Conservation (phyloP, 2,797 vertebrate species). For the Margarornis squamiger region DNA sequence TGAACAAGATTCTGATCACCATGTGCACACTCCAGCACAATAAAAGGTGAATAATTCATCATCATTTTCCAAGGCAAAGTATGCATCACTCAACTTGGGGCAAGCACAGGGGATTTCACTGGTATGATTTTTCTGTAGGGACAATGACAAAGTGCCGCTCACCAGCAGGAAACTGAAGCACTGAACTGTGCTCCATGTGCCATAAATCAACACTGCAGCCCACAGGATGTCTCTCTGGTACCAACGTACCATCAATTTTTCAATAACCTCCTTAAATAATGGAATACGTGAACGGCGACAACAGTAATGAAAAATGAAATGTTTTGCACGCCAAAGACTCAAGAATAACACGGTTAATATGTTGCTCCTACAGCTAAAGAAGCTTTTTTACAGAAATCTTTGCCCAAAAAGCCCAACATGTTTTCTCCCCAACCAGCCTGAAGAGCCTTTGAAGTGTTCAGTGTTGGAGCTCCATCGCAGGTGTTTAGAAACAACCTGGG, state of each 20-base stretch:
- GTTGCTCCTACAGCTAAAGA: background rate
- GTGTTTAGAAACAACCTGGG: background rate
- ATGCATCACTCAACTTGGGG: constrained; percentile 73
- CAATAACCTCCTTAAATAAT: constrained; percentile 87
- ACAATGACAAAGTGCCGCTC: constrained; percentile 76
- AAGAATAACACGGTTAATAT: constrained; percentile 26
- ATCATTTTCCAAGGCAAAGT: constrained; percentile 71
- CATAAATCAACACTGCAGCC: constrained; percentile 75
- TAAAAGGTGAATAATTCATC: constrained; percentile 84
- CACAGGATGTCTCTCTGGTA: constrained; percentile 75
- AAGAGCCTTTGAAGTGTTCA: background rate
- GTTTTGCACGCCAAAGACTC: constrained; percentile 73
- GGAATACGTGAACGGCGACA: constrained; percentile 76
- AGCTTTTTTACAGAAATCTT: background rate
- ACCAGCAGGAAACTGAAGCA: constrained; percentile 72
- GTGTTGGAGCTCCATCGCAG: background rate
- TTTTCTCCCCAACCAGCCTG: background rate
- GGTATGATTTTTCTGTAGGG: constrained; percentile 77
- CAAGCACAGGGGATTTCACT: constrained; percentile 71
- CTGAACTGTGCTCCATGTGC: constrained; percentile 77
- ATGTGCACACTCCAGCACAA: constrained; percentile 73
- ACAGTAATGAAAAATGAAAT: constrained; percentile 91
- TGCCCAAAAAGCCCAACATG: background rate
- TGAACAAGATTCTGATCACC: constrained; percentile 57
- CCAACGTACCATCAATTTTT: constrained; percentile 83